Evolutionary conservation across 92 coral and sea anemone genomes (phyloP), one percentile per base, ranked within the genome.

Genomic region (Nematostella vectensis): DNA sequence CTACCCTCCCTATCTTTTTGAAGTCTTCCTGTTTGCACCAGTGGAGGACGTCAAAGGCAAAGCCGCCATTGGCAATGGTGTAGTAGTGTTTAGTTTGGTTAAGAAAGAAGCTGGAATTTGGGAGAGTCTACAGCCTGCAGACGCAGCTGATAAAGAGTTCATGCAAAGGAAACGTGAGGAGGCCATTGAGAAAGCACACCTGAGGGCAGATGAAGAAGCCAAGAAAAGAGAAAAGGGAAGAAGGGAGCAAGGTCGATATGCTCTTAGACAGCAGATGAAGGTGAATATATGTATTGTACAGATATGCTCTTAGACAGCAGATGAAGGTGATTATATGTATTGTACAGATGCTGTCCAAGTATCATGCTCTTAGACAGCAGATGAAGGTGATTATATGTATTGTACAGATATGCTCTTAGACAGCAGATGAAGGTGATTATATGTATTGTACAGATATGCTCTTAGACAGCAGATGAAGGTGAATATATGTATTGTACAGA

Each of bases 1-100:
- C 77, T 91, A 85, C 38, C 98, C 98, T 29, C 98, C 98, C 18
- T 91, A 91, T 59, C 29, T 91, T 58, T 91, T 85, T 86, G 98
- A 91, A 57, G 89, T 70, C 39, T 91, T 71, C 51, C 84, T 91
- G 52, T 74, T 54, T 56, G 75, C 80, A 33, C 73, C 68, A 59
- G 95, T 91, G 8, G 80, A 91, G 54, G 95, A 91, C 40, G 44
- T 60, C 1, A 71, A 75, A n/a, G 80, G 93, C 25, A 91, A 82
- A 60, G 95, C 95, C 1, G 65, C 82, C 18, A 52, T 91, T 48
- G 76, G 95, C 17, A 63, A 73, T 67, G 98, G 98, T 11, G 78
- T 70, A 19, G 75, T 85, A 40, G 73, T 54, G 31, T 85, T 91
- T 64, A 80, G 83, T 54, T 74, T 79, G 27, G 72, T 77, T 3